Base-by-base conservation (phyloP, 35 echinoderm and acorn worm genomes). In the Ptychodera flava region DNA sequence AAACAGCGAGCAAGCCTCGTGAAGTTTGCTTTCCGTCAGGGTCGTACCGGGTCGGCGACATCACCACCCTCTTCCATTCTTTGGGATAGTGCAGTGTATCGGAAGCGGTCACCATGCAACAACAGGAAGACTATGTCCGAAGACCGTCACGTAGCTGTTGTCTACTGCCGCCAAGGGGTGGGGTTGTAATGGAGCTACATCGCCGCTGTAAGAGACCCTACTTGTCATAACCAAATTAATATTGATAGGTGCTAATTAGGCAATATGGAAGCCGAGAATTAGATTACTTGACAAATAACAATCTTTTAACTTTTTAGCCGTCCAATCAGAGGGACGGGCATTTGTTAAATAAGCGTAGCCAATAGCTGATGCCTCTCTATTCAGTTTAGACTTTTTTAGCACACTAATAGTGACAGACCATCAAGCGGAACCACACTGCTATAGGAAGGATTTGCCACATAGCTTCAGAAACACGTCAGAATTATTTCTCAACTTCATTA, bases 171-270 rank as follows among this genome's bases (percentile, higher is more conserved):
- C 45, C 45, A 12, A 64, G 45, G 45, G 45, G 45, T 12, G 45
- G 45, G 6, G 45, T 64, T 6, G 45, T 64, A 22, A 64, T 64
- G 45, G 45, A 64, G 22, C 45, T 64, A 6, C 45, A 64, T 22
- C 45, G 45, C 6, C 45, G 45, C 45, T 64, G 45, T 64, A 64
- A 64, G 45, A 64, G 22, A 6, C 6, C 6, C 45, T 64, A 64
- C 45, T 64, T 64, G 45, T 64, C 45, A 64, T 64, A 64, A 64
- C 45, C 45, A 64, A 22, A 64, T 64, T 64, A 64, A 64, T 64
- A 64, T 64, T 64, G 45, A 64, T 64, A 64, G 45, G 45, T 64
- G 45, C 45, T 64, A 64, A 64, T 64, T 64, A 64, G 45, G 45
- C 45, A 64, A 64, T 64, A 64, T 64, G 45, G 45, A 64, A 64